These are phyloP conservation scores for Albula goreensis DNA, from an alignment of 2,113 vertebrate species.

Conservation along the genomic window DNA sequence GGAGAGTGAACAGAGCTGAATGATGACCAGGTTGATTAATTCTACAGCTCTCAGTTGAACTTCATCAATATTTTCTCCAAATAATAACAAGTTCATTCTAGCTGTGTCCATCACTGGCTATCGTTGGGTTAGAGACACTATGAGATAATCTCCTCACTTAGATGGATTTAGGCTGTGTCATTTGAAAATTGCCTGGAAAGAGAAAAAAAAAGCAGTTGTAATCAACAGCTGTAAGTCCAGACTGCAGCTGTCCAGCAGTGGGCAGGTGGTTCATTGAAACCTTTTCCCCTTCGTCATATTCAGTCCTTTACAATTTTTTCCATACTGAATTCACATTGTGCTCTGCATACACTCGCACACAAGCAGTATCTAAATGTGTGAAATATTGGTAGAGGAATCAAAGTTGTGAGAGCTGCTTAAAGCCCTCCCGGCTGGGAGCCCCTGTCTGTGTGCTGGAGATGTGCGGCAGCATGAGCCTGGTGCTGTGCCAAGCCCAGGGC, in stretches of 20 bases:
- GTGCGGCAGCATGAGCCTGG: conserved; percentile 11
- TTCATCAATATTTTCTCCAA: neutral
- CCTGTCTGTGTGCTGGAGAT: conserved; percentile 10
- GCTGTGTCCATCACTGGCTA: neutral
- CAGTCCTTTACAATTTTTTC: neutral
- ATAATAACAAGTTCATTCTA: neutral
- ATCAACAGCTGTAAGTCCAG: neutral
- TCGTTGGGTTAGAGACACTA: neutral
- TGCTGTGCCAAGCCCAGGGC: neutral
- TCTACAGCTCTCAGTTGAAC: neutral
- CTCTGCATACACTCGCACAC: neutral
- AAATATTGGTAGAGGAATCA: neutral
- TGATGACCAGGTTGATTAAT: neutral
- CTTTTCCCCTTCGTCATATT: neutral
- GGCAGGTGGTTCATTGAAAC: neutral
- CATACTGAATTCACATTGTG: neutral
- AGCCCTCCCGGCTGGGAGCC: conserved; percentile 1
- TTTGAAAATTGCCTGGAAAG: neutral
- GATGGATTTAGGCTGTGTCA: neutral
- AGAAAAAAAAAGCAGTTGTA: neutral
- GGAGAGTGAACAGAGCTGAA: too few species aligned
- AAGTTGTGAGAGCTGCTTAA: conserved; percentile 10
- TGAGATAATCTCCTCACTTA: neutral
- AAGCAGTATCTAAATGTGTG: neutral
- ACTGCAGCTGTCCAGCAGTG: neutral